Evolutionary conservation across 2,797 vertebrate species (phyloP), one percentile per base, ranked within the genome.

Genomic region (Streptopelia turtur): DNA sequence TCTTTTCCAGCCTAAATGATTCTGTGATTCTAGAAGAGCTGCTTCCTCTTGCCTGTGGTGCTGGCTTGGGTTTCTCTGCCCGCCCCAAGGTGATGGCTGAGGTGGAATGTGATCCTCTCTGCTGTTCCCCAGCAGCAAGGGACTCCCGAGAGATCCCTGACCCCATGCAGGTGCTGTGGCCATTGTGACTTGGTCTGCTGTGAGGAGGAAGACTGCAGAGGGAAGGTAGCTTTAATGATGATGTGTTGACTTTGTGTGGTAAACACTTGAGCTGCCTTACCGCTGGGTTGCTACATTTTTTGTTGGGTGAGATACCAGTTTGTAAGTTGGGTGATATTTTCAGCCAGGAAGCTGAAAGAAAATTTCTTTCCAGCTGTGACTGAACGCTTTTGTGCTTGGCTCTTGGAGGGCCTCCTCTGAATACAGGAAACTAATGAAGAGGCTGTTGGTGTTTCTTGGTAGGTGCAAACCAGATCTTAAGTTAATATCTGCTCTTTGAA

Each of bases 301-400:
- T 79, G 35, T 68, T 89, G 68, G 13, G 64, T 83, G 90, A 79
- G 68, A 64, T 89, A 64, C 28, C 27, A n/a, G 4, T 93, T 89
- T 94, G 60, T 81, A 69, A 69, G 22, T 60, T 21, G 53, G 30
- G 50, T 87, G 74, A 64, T 80, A 30, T 35, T 92, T 95, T 90
- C 56, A 83, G n/a, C 15, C 53, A 75, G 81, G 75, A 95, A 90
- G 53, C 45, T 80, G 66, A 52, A 72, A 84, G 61, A 65, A 55
- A 18, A 47, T 30, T 39, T 84, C 15, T 91, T 95, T 61, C 72
- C 56, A 61, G 25, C 49, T 77, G 37, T 85, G 68, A 80, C 41
- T 71, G 75, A 95, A 80, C 61, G 68, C 17, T 91, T 96, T 94
- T 87, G 66, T 91, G 16, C 74, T 74, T 61, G 59, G 33, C 55